phyloP scores from a whole-genome alignment of 2,797 vertebrate species.

The Rousettus madagascariensis region DNA sequence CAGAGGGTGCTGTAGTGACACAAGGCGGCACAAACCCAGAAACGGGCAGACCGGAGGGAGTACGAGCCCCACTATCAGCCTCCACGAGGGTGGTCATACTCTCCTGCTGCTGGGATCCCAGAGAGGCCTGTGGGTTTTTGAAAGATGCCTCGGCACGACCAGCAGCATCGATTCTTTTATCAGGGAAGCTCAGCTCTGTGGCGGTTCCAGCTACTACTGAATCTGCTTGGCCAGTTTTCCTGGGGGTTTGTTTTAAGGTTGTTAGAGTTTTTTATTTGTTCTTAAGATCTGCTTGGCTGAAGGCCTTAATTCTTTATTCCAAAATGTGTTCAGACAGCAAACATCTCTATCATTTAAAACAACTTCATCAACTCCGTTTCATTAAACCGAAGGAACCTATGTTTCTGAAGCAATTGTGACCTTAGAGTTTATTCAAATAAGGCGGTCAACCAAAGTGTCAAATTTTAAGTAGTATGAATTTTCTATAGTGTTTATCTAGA shows the following conservation, averaged over 20 bases:
- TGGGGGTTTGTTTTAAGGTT: not conserved
- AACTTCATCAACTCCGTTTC: not conserved
- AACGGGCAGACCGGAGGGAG: not conserved
- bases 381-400: not conserved
- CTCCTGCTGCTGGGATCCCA: not conserved
- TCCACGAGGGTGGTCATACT: accelerated
- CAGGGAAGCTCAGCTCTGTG: not conserved
- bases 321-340: not conserved
- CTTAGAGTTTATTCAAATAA: not conserved
- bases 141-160: accelerated
- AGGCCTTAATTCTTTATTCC: not conserved
- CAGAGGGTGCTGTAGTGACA: not conserved
- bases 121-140: not conserved
- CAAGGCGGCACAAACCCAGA: not conserved
- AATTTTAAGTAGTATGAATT: not conserved
- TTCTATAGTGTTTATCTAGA: not conserved
- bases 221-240: not conserved
- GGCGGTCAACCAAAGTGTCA: not conserved
- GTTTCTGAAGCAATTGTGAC: not conserved
- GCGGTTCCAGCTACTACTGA: not conserved
- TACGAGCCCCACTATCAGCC: not conserved
- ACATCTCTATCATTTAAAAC: not conserved
- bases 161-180: not conserved
- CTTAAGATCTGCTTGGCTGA: not conserved
- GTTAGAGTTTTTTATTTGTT: not conserved